These are phyloP conservation scores for Dynastes tityus DNA, from an alignment of 2,888 invertebrate species.

Conservation along the genomic window DNA sequence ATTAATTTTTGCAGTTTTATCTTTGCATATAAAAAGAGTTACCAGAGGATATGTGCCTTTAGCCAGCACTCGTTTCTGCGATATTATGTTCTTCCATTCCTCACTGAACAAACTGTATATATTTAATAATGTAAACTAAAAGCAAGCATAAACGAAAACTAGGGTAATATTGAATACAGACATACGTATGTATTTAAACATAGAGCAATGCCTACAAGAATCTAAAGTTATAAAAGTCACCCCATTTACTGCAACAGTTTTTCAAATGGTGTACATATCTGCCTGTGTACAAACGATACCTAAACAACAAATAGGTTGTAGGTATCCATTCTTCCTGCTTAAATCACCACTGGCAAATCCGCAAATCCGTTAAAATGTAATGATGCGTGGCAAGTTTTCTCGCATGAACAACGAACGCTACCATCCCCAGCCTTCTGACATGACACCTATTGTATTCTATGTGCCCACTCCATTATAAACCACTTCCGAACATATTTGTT, in stretches of 20 bases:
- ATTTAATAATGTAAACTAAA: too few relatives aligned
- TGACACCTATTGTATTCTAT: slow-evolving; percentile 67
- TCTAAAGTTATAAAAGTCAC: slow-evolving; percentile 3
- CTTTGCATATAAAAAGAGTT: too few relatives aligned
- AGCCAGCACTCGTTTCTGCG: too few relatives aligned
- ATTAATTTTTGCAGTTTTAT: too few relatives aligned
- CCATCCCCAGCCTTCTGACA: slow-evolving; percentile 62
- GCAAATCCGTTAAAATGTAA: slow-evolving; percentile 58
- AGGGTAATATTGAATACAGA: too few relatives aligned
- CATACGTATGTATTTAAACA: too few relatives aligned
- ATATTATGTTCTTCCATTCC: too few relatives aligned
- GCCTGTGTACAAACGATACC: not conserved
- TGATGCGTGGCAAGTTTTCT: slow-evolving; percentile 54
- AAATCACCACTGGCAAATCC: slow-evolving; percentile 43
- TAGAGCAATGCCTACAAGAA: not conserved
- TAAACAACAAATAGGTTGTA: slow-evolving; percentile 36
- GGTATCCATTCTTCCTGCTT: slow-evolving; percentile 37
- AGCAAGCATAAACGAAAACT: not conserved
- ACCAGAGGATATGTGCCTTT: too few relatives aligned
- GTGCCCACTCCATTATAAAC: slow-evolving; percentile 68
- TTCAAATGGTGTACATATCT: slow-evolving; percentile 6
- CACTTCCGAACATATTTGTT: slow-evolving; percentile 69
- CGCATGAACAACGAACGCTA: slow-evolving; percentile 41
- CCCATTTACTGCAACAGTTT: slow-evolving; percentile 25
- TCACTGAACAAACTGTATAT: too few relatives aligned